Percentiles rank a stretch among this genome's conserved stretches.
Conservation (phyloP, 2,113 vertebrate species). For the Brachionichthys hirsutus region DNA sequence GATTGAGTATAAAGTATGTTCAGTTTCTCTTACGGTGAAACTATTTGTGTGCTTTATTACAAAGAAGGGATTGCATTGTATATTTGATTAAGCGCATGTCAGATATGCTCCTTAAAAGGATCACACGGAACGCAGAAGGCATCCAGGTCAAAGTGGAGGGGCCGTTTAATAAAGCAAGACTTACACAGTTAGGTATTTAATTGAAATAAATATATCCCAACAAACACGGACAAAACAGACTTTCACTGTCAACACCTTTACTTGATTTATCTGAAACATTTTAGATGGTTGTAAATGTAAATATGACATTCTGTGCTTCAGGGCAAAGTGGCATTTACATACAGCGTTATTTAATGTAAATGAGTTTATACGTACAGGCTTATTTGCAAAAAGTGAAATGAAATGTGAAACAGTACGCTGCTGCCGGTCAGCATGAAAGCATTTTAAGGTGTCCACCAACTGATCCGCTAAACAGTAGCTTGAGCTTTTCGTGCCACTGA, state of each 20-base stretch:
- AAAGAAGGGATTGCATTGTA: slow-evolving; percentile 13
- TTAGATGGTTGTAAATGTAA: too few relatives aligned
- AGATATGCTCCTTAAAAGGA: slow-evolving; percentile 1
- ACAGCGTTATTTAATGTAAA: slow-evolving; percentile 6
- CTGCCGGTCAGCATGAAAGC: slow-evolving; percentile 2
- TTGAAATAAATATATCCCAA: neutral
- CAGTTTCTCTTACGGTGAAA: neutral
- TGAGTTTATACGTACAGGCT: neutral
- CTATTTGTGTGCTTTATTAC: neutral
- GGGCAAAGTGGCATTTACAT: slow-evolving; percentile 14
- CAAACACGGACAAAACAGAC: slow-evolving; percentile 1
- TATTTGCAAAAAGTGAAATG: slow-evolving; percentile 13
- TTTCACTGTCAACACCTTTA: neutral
- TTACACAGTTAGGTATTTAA: neutral
- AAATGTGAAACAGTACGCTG: neutral
- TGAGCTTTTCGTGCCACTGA: slow-evolving; percentile 64
- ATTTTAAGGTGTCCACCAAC: too few relatives aligned
- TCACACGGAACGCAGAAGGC: neutral
- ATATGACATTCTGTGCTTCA: slow-evolving; percentile 34
- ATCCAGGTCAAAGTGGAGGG: neutral
- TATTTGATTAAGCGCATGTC: neutral
- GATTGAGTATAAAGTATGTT: neutral
- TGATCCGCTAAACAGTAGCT: slow-evolving; percentile 41
- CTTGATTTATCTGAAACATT: too few relatives aligned
- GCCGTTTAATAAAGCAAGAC: too few relatives aligned